Evolutionary conservation across 2,113 vertebrate species (phyloP).

Genomic region (Callocephalon fimbriatum): DNA sequence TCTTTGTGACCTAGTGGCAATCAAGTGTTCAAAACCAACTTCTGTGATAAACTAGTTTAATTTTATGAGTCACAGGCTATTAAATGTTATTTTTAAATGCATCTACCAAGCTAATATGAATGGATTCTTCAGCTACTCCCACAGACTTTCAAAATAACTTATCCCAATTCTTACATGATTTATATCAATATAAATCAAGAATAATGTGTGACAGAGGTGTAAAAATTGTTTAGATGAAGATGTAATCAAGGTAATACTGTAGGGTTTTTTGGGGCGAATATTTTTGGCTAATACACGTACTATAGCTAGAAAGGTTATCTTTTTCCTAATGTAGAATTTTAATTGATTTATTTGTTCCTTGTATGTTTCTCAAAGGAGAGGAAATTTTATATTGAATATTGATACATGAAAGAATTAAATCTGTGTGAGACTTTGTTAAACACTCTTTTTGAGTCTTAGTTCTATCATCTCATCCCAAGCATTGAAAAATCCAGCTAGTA

Average conservation of each 20-base stretch:
- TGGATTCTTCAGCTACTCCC: not conserved
- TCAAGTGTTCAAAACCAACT: not conserved
- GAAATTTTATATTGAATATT: not conserved
- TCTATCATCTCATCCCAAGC: not conserved
- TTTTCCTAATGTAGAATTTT: not conserved
- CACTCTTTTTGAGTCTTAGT: not conserved
- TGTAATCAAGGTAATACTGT: not conserved
- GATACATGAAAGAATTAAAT: not conserved
- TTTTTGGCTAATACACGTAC: not conserved
- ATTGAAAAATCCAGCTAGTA: fast-evolving
- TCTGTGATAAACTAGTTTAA: not conserved
- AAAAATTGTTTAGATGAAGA: not conserved
- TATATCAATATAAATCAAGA: not conserved
- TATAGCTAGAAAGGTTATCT: not conserved
- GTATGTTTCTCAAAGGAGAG: not conserved
- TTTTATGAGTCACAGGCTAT: not conserved
- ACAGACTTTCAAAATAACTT: not conserved
- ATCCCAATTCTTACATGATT: not conserved
- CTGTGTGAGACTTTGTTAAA: not conserved
- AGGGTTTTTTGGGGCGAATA: fast-evolving
- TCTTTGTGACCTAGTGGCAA: not conserved
- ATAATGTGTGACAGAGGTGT: not conserved
- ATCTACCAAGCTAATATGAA: not conserved
- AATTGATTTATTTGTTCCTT: not conserved
- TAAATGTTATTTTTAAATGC: not conserved